Evolutionary conservation across 2,888 invertebrate genomes (phyloP).

Genomic region (Elysia crispata): DNA sequence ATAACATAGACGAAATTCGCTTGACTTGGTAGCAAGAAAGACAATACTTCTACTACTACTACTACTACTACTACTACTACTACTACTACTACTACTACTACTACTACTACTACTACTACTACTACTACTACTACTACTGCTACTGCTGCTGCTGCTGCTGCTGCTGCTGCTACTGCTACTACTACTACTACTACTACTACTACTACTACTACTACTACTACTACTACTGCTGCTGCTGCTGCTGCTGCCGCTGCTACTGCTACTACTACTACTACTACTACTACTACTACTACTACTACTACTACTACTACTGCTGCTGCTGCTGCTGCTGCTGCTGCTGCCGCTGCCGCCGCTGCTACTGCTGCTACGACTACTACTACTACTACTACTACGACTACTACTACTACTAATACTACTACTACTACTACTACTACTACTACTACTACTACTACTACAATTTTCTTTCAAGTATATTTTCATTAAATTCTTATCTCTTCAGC

Average conservation of each 20-base stretch:
- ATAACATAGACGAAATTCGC: background rate
- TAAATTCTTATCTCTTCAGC: too few species aligned
- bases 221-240: background rate
- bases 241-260: background rate
- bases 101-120: background rate
- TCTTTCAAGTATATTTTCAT: too few species aligned
- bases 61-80: background rate
- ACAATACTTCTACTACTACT: background rate
- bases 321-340: background rate
- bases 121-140: background rate
- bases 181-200: background rate
- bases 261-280: constrained; percentile 3
- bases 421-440: too few species aligned
- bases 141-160: background rate
- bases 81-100: background rate
- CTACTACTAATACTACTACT: too few species aligned
- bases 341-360: too few species aligned
- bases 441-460: too few species aligned
- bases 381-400: too few species aligned
- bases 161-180: background rate
- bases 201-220: background rate
- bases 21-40: background rate
- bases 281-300: background rate
- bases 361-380: too few species aligned
- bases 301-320: background rate